Conservation (phyloP, 2,888 invertebrate genomes). For the Emmelina monodactyla region DNA sequence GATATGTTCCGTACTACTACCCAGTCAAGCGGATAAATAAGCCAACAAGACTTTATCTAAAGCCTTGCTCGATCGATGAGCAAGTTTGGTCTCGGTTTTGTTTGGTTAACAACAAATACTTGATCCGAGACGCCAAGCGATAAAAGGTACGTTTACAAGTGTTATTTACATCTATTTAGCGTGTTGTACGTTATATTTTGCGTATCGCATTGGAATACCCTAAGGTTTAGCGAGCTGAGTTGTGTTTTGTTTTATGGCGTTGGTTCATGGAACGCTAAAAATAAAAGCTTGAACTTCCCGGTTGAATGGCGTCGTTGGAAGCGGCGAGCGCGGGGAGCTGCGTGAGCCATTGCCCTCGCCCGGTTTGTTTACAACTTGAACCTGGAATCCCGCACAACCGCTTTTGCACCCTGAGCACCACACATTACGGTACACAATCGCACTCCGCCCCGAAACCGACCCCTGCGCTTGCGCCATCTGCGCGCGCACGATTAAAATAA, state of each 20-base stretch:
- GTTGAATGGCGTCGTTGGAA: conserved; percentile 59
- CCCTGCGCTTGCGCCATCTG: conserved; percentile 57
- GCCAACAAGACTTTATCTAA: too few relatives aligned
- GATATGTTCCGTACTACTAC: too few relatives aligned
- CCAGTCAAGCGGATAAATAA: too few relatives aligned
- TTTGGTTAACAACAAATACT: too few relatives aligned
- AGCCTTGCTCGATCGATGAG: too few relatives aligned
- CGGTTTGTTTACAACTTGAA: conserved; percentile 61
- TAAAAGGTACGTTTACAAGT: too few relatives aligned
- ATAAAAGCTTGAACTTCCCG: conserved; percentile 64
- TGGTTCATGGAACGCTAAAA: conserved; percentile 51
- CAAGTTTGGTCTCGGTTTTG: too few relatives aligned
- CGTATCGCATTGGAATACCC: not conserved
- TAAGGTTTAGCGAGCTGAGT: conserved; percentile 10
- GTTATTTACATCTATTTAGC: too few relatives aligned
- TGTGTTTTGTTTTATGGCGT: conserved; percentile 24
- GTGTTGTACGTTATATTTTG: not conserved
- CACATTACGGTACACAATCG: conserved; percentile 39
- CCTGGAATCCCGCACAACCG: conserved; percentile 24
- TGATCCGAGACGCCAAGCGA: too few relatives aligned
- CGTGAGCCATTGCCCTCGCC: conserved; percentile 61
- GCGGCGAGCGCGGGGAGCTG: conserved; percentile 49
- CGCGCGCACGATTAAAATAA: conserved; percentile 56
- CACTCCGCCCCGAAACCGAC: conserved; percentile 19
- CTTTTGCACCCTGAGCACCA: conserved; percentile 37